phyloP scores from a whole-genome alignment of 2,888 invertebrate species.

The Scaptomyza reducta region DNA sequence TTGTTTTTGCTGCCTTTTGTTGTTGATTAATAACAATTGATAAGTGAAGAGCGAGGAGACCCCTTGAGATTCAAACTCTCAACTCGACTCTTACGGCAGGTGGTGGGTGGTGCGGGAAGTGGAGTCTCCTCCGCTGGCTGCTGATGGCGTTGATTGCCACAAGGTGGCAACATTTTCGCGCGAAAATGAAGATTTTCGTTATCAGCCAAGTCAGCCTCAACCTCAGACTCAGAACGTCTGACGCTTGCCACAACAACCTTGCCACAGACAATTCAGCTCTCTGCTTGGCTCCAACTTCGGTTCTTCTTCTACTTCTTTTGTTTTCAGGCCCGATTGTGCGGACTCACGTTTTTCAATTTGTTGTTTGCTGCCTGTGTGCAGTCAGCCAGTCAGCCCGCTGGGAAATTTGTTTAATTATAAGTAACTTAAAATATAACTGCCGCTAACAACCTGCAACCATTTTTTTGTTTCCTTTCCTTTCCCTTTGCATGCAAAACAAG shows the following conservation, averaged over 20 bases:
- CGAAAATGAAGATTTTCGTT: slow-evolving; percentile 77
- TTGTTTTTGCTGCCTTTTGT: slow-evolving; percentile 65
- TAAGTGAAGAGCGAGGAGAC: slow-evolving; percentile 37
- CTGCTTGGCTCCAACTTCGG: not conserved
- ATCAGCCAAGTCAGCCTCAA: slow-evolving; percentile 44
- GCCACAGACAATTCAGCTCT: slow-evolving; percentile 2
- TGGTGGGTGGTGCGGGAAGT: slow-evolving; percentile 13
- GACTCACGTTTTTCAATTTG: slow-evolving; percentile 78
- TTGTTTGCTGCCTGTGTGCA: slow-evolving; percentile 29
- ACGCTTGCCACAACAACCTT: slow-evolving; percentile 3
- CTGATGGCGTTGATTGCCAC: slow-evolving; percentile 74
- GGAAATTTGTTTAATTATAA: slow-evolving; percentile 62
- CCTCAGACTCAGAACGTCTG: not conserved
- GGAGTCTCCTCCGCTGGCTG: slow-evolving; percentile 41
- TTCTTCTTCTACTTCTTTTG: not conserved
- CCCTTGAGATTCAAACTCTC: slow-evolving; percentile 1
- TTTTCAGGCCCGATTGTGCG: slow-evolving; percentile 21
- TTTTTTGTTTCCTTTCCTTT: not conserved
- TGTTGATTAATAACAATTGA: slow-evolving; percentile 82
- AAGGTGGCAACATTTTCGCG: slow-evolving; percentile 77
- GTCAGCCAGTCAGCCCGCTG: slow-evolving; percentile 21
- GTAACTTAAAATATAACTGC: slow-evolving; percentile 25
- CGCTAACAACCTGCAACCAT: slow-evolving; percentile 8
- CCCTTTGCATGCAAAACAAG: slow-evolving; percentile 36
- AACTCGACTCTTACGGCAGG: slow-evolving; percentile 8